Conservation (phyloP, 2,888 invertebrate species). For the Aleiodes alternator region DNA sequence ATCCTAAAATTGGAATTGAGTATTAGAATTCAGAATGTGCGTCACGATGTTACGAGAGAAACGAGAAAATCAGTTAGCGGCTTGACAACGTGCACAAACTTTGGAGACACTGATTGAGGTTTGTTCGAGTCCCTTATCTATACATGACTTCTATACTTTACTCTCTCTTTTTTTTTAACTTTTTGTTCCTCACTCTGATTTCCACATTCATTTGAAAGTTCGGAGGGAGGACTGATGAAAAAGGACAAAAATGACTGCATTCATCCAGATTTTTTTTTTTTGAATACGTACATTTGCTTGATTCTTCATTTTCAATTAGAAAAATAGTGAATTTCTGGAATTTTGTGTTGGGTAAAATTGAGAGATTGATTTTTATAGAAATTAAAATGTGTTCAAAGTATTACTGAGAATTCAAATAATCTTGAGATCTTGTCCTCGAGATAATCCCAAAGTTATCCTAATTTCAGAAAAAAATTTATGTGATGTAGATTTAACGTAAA, state of each 20-base stretch:
- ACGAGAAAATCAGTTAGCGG: conserved; percentile 51
- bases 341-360: no score
- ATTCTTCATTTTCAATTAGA: no score
- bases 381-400: no score
- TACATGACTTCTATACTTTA: conserved; percentile 4
- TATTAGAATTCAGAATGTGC: conserved; percentile 54
- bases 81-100: conserved; percentile 48
- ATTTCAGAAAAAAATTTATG: no score
- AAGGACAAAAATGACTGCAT: background rate
- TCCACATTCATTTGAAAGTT: conserved; percentile 7
- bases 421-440: no score
- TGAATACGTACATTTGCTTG: no score
- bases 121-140: conserved; percentile 42
- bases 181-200: background rate
- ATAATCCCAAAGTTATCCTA: no score
- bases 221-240: background rate
- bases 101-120: conserved; percentile 48
- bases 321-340: no score
- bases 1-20: conserved; percentile 22
- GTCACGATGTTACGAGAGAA: conserved; percentile 38
- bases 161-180: conserved; percentile 5
- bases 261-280: background rate
- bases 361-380: no score
- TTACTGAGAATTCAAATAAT: no score
- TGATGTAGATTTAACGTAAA: background rate